A percentile compares a stretch with the other conserved stretches of the same genome.
phyloP scores from a whole-genome alignment of 2,797 vertebrate species.

The Carcharodon carcharias region DNA sequence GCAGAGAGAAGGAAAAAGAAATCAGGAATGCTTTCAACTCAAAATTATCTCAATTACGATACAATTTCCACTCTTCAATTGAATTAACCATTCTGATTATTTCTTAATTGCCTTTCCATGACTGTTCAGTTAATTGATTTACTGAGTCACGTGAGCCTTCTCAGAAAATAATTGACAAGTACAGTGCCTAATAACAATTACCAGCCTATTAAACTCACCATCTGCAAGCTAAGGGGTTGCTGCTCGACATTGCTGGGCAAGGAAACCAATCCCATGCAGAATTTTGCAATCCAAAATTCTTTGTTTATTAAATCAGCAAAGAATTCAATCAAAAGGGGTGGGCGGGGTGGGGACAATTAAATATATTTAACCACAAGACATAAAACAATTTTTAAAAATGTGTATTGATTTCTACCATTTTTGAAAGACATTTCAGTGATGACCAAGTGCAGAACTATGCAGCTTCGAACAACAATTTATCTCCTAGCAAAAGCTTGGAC shows the following conservation, averaged over 20 bases:
- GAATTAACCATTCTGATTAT: constrained; percentile 32
- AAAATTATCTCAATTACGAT: constrained; percentile 29
- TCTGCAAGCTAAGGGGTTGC: not conserved
- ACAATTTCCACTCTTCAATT: constrained; percentile 28
- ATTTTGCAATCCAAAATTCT: constrained; percentile 51
- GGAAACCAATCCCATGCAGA: constrained; percentile 42
- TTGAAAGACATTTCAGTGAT: not conserved
- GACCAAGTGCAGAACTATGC: too few relatives aligned
- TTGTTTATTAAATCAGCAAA: constrained; percentile 48
- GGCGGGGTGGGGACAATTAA: not conserved
- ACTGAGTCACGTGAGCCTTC: not conserved
- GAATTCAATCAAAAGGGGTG: constrained; percentile 46
- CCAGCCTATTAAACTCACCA: not conserved
- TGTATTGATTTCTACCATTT: not conserved
- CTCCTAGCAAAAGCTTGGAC: not conserved
- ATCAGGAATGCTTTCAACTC: constrained; percentile 15
- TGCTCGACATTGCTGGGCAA: constrained; percentile 38
- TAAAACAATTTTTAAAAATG: not conserved
- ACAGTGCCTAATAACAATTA: not conserved
- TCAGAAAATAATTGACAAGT: constrained; percentile 5
- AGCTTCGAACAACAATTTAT: not conserved
- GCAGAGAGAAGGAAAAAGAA: not conserved
- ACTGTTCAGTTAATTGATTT: constrained; percentile 8
- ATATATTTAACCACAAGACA: not conserved
- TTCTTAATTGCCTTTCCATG: constrained; percentile 32